Percentiles rank a stretch among this genome's conserved stretches.
Conservation (phyloP, 2,113 vertebrate genomes). For the Todiramphus saurophagus region DNA sequence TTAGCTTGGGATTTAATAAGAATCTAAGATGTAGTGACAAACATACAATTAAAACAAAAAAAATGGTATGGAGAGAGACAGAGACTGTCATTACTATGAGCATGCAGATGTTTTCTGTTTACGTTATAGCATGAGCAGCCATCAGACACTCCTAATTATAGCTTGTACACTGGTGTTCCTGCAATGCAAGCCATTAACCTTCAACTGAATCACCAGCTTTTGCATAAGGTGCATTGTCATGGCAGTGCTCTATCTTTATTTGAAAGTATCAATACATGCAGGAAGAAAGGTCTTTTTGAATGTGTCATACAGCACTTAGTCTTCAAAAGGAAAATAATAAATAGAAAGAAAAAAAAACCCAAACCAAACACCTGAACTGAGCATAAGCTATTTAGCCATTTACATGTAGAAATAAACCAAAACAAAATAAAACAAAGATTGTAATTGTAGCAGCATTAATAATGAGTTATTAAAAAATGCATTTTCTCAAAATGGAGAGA, state of each 20-base stretch:
- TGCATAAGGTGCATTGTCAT: constrained; percentile 32
- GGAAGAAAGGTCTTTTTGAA: neutral
- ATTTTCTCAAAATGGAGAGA: constrained; percentile 12
- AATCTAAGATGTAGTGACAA: neutral
- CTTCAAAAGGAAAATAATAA: neutral
- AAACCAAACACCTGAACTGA: neutral
- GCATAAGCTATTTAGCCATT: constrained; percentile 1
- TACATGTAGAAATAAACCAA: constrained; percentile 11
- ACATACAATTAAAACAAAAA: neutral
- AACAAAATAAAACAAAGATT: neutral
- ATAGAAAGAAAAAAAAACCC: neutral
- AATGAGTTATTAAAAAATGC: constrained; percentile 17
- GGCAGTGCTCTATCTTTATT: neutral
- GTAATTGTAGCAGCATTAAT: neutral
- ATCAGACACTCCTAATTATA: constrained; percentile 55
- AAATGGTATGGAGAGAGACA: neutral
- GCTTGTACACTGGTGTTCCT: neutral
- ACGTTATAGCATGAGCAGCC: neutral
- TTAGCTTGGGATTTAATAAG: neutral
- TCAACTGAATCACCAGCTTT: constrained; percentile 41
- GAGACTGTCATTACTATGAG: neutral
- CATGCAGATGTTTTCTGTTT: constrained; percentile 63
- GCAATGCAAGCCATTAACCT: constrained; percentile 61
- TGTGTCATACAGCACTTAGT: neutral
- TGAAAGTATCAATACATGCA: neutral